Conservation (phyloP, 2,797 vertebrate genomes). For the Takifugu rubripes region DNA sequence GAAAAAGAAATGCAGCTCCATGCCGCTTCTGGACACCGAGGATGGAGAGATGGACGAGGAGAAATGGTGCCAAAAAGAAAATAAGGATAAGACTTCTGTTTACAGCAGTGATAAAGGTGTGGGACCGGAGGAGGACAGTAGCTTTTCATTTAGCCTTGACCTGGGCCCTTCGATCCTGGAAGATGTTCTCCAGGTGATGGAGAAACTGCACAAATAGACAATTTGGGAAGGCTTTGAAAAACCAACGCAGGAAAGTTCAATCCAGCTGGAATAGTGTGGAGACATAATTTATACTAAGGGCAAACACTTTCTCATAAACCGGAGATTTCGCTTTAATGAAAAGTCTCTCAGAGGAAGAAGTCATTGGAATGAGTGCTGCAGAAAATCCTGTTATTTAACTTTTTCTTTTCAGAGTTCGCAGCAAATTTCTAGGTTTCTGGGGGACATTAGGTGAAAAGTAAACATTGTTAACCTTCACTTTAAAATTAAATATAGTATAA, state of each 20-base stretch:
- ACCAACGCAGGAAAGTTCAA: not conserved
- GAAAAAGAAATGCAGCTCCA: slow-evolving; percentile 74
- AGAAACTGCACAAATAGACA: slow-evolving; percentile 68
- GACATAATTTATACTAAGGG: slow-evolving; percentile 3
- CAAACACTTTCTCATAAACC: slow-evolving; percentile 1
- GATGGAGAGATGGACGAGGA: slow-evolving; percentile 49
- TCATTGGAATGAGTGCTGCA: slow-evolving; percentile 4
- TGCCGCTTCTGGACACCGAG: slow-evolving; percentile 66
- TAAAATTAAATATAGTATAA: not conserved
- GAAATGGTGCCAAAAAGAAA: slow-evolving; percentile 18
- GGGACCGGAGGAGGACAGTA: slow-evolving; percentile 63
- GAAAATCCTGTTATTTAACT: not conserved
- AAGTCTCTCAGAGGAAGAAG: slow-evolving; percentile 3
- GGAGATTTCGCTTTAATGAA: not conserved
- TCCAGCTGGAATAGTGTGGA: not conserved
- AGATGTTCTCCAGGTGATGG: slow-evolving; percentile 90
- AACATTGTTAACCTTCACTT: not conserved
- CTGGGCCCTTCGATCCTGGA: slow-evolving; percentile 92
- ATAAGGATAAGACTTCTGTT: slow-evolving; percentile 51
- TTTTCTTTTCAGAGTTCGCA: not conserved
- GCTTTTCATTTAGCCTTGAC: slow-evolving; percentile 88
- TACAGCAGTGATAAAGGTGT: slow-evolving; percentile 46
- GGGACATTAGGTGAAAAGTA: slow-evolving; percentile 7
- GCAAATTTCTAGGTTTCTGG: not conserved
- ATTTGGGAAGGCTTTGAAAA: not conserved